Base-by-base conservation (phyloP, 2,888 invertebrate species). In the Agrochola lota region DNA sequence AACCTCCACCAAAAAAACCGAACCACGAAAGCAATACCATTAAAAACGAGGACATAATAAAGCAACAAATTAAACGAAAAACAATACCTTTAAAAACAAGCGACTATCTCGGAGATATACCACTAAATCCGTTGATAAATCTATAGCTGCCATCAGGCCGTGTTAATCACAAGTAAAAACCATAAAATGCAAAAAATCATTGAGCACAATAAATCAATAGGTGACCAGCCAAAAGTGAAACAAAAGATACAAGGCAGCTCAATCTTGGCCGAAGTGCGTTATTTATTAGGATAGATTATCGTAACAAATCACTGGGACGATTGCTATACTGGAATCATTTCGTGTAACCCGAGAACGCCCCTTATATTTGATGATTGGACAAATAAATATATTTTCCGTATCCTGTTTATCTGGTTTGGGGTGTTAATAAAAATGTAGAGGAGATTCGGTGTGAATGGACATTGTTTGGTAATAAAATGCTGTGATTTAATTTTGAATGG, bases 381-480 rank as follows among this genome's bases (percentile, higher is more conserved):
- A 95, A 96, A 96, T 96, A 96, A 96, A 96, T 96, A 96, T 96
- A 96, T 96, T 96, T 96, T 94, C 95, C 94, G 94, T 96, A 96
- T 96, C 96, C 96, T 95, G 96, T 95, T 95, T 96, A 96, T 96
- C 96, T 91, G 94, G 93, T 94, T 93, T 93, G 93, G 95, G 95
- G 96, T 96, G 96, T 96, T 96, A 96, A 96, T 96, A 96, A 96
- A 96, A 96, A 96, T 96, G 96, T 96, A 95, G 95, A 90, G 96
- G 94, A 93, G 80, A 70, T 17, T 76, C 76, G 93, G 94, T 88
- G 55, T 55, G 64, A 59, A 75, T 85, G 79, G 81, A 80, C 49
- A 62, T 43, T 15, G 57, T 46, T 23, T 63, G 1, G 57, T 71
- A 17, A 60, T 52, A 52, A 76, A 76, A 70, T 62, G 11, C 0